phyloP scores from a whole-genome alignment of 1,140 invertebrate species.

The Lepidurus packardi region DNA sequence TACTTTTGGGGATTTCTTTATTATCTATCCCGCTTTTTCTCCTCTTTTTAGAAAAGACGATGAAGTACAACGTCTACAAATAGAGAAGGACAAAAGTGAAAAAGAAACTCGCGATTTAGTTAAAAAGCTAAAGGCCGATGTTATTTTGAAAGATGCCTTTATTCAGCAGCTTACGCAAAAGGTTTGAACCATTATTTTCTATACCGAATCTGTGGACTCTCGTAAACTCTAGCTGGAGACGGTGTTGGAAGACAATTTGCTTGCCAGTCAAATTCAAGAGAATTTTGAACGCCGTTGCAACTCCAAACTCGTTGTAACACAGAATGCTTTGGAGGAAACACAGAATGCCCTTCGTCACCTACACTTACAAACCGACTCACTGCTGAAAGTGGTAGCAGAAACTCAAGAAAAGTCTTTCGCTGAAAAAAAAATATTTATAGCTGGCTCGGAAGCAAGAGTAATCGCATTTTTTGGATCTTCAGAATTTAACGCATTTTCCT shows the following conservation, averaged over 20 bases:
- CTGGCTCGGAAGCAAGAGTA: not conserved
- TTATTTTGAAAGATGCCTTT: not conserved
- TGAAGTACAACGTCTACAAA: not conserved
- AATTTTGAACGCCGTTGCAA: slow-evolving; percentile 2
- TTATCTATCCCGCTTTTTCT: not conserved
- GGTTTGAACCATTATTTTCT: not conserved
- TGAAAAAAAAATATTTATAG: not conserved
- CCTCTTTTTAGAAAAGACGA: not conserved
- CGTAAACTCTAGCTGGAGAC: not conserved
- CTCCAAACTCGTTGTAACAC: not conserved
- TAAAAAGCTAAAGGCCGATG: not conserved
- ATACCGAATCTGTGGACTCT: not conserved
- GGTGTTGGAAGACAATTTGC: not conserved
- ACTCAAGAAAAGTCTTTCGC: not conserved
- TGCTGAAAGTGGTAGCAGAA: not conserved
- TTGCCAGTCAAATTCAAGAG: slow-evolving; percentile 3
- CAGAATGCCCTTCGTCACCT: not conserved
- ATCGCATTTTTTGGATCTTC: not conserved
- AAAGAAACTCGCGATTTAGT: not conserved
- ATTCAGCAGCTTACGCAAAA: not conserved
- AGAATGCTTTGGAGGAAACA: not conserved
- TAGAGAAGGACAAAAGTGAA: not conserved
- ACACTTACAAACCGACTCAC: not conserved
- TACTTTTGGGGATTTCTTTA: not conserved
- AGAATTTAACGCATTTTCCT: not conserved